Percentiles rank a stretch among this genome's conserved stretches.
phyloP scores from a whole-genome alignment of 2,113 vertebrate genomes.

The Dendropsophus ebraccatus region DNA sequence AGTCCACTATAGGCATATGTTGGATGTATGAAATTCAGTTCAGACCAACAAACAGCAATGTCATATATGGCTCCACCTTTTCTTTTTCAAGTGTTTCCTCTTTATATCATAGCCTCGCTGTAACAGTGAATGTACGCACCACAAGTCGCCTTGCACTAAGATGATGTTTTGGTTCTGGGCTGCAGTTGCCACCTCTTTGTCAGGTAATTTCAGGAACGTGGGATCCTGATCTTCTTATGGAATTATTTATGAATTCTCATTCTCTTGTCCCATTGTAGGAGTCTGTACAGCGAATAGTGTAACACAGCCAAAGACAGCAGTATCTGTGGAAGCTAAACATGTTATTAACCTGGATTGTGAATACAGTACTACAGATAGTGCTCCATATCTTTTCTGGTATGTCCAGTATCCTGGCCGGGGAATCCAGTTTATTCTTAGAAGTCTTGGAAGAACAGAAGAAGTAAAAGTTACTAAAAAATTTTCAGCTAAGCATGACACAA shows the following conservation, averaged over 20 bases:
- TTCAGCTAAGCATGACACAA: conserved; percentile 3
- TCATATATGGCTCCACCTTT: not conserved
- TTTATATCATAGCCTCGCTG: not conserved
- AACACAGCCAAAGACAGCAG: not conserved
- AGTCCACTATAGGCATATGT: too few relatives aligned
- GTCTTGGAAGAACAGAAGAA: not conserved
- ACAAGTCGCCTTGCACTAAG: not conserved
- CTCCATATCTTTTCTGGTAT: conserved; percentile 14
- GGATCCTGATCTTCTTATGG: not conserved
- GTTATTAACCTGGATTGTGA: not conserved
- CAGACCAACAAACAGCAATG: not conserved
- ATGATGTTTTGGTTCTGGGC: not conserved
- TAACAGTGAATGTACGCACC: not conserved
- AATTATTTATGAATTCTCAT: not conserved
- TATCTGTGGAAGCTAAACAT: not conserved
- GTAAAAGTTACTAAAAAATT: not conserved
- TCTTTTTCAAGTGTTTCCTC: not conserved
- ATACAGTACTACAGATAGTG: not conserved
- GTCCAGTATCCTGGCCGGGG: conserved; percentile 14
- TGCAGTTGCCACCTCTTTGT: not conserved
- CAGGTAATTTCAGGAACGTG: not conserved
- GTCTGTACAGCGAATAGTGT: not conserved
- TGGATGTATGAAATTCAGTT: too few relatives aligned
- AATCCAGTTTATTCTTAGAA: not conserved
- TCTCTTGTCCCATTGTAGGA: not conserved